Conservation (phyloP, 1,140 invertebrate genomes). For the Cotesia typhae region DNA sequence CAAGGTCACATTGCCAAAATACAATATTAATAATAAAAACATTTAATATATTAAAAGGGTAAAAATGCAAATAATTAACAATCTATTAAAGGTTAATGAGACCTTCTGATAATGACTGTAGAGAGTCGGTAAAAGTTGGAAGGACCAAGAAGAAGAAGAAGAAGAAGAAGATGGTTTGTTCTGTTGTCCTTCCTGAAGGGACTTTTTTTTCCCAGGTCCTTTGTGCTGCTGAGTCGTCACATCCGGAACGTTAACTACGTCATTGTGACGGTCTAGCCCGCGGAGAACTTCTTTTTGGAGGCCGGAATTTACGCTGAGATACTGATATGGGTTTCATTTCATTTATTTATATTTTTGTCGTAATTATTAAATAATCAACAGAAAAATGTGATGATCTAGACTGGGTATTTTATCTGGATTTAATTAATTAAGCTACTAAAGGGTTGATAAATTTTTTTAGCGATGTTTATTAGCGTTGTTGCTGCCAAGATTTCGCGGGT, state of each 20-base stretch:
- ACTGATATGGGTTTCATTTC: constrained; percentile 44
- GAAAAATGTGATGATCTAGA: too few species aligned
- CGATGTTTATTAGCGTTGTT: too few species aligned
- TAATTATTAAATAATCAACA: too few species aligned
- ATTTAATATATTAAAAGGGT: too few species aligned
- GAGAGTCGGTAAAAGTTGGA: constrained; percentile 82
- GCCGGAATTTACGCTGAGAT: constrained; percentile 59
- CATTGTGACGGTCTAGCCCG: constrained; percentile 66
- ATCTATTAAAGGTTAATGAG: constrained; percentile 45
- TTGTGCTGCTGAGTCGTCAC: constrained; percentile 17
- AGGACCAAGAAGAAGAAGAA: constrained; percentile 67
- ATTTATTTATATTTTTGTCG: too few species aligned
- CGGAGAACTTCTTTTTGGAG: constrained; percentile 70
- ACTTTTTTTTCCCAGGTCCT: not conserved
- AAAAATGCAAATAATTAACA: too few species aligned
- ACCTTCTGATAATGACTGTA: constrained; percentile 87
- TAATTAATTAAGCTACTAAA: too few species aligned
- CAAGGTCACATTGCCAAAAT: too few species aligned
- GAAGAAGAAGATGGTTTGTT: constrained; percentile 70
- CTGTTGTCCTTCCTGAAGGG: constrained; percentile 52
- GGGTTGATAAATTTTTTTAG: too few species aligned
- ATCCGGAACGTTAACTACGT: constrained; percentile 27
- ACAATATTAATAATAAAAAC: too few species aligned
- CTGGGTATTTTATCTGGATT: constrained; percentile 7
- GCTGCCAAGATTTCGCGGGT: too few species aligned